These are phyloP conservation scores for Tachypleus tridentatus DNA, from an alignment of 1,140 invertebrate genomes.

Conservation along the genomic window DNA sequence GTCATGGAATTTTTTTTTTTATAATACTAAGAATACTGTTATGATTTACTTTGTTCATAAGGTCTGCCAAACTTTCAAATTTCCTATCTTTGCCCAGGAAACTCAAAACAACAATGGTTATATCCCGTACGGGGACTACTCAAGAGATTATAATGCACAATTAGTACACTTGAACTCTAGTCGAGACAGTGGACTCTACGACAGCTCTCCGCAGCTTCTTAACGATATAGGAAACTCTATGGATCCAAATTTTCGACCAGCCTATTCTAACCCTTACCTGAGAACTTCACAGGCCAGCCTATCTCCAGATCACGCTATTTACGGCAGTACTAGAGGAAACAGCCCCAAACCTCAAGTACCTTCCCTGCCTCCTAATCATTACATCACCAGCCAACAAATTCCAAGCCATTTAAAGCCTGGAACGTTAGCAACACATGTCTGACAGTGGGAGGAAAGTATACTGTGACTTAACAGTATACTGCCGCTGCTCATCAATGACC, in stretches of 20 bases:
- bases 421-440: conserved; percentile 47
- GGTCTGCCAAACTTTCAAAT: too few species aligned
- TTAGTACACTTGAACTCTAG: conserved; percentile 35
- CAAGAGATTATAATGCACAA: conserved; percentile 68
- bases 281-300: conserved; percentile 42
- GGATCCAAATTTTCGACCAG: conserved; percentile 71
- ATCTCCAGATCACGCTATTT: conserved; percentile 32
- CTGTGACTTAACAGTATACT: too few species aligned
- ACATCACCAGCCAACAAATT: conserved; percentile 32
- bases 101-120: conserved; percentile 77
- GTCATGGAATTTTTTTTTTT: too few species aligned
- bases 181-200: conserved; percentile 38
- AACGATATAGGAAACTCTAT: conserved; percentile 1
- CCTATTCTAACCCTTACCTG: conserved; percentile 77
- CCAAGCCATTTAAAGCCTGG: conserved; percentile 41
- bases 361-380: conserved; percentile 30
- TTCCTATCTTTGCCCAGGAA: conserved; percentile 38
- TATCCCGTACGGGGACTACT: conserved; percentile 75
- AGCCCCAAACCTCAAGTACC: too few species aligned
- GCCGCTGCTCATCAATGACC: too few species aligned
- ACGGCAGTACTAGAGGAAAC: conserved; percentile 30
- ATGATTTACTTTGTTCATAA: too few species aligned
- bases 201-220: conserved; percentile 39
- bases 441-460: conserved; percentile 1
- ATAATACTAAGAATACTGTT: too few species aligned